Evolutionary conservation across 1,140 invertebrate species (phyloP), one percentile per base, ranked within the genome.

Genomic region (Caenorhabditis briggsae): DNA sequence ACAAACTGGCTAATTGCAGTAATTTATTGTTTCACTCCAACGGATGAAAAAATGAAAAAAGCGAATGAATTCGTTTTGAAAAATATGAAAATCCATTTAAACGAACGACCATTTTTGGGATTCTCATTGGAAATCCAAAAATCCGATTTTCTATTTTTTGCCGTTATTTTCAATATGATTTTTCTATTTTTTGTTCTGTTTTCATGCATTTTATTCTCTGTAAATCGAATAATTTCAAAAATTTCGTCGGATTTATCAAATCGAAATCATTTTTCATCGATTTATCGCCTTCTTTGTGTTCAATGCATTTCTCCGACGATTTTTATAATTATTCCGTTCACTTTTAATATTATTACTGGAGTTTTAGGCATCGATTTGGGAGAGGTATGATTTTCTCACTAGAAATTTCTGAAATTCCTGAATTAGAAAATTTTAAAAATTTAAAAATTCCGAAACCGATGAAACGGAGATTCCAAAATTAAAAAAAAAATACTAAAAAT

Each of bases 91-190:
- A 70, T 70, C 33, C 16, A 18, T 18, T 43, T 70, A 14, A n/a
- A 46, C 0, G 16, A 8, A 2, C 33, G 64, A 5, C 33, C 64
- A 16, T 70, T 46, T 18, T 14, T 70, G 64, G 64, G 64, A 70
- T 70, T 70, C 18, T 70, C 64, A 43, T 18, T 70, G 64, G 64
- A 70, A 7, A 43, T 70, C 18, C 64, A 70, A 46, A 70, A 70
- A 46, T 18, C 16, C 8, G 64, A 70, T 16, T 0, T 5, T 2
- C 41, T 43, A 11, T 70, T 70, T 70, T 70, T 43, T 14, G 11
- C 46, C 8, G 16, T 70, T 9, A 70, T 70, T 70, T 70, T 46
- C 5, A 70, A 70, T n/a, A 70, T 70, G 41, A 5, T 70, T 5
- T 43, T 70, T 8, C 23, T 70, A 46, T 43, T 70, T 70, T 12